A percentile compares a stretch with the other conserved stretches of the same genome.
Conservation (phyloP, 2,888 invertebrate species). For the Brachypterus glaber region DNA sequence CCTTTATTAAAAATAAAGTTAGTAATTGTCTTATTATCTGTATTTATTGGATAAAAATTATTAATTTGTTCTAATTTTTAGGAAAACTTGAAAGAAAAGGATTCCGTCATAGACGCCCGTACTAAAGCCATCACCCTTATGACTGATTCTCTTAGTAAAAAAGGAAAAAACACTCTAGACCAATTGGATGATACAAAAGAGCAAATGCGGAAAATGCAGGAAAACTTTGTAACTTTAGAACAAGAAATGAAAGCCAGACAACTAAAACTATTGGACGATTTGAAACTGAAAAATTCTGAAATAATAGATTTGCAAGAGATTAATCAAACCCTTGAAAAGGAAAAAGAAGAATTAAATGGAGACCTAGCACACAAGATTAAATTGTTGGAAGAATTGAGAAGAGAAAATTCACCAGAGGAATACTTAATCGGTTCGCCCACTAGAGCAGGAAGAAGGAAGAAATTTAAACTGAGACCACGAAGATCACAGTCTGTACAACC, state of each 20-base stretch:
- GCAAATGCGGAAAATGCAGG: conserved; percentile 73
- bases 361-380: conserved; percentile 11
- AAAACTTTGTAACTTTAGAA: conserved; percentile 63
- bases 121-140: conserved; percentile 69
- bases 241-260: conserved; percentile 54
- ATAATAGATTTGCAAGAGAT: conserved; percentile 28
- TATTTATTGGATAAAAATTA: too few species aligned
- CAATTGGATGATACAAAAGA: conserved; percentile 70
- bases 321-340: conserved; percentile 17
- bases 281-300: conserved; percentile 30
- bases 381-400: conserved; percentile 15
- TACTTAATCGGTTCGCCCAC: not conserved
- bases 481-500: not conserved
- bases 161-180: conserved; percentile 59
- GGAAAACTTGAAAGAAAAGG: conserved; percentile 73
- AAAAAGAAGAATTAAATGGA: conserved; percentile 12
- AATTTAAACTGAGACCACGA: not conserved
- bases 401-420: not conserved
- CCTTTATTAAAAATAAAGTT: too few species aligned
- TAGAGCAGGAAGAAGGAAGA: not conserved
- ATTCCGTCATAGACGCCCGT: conserved; percentile 72
- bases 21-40: too few species aligned
- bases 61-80: not conserved
- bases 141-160: conserved; percentile 62
- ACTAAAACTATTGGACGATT: conserved; percentile 28